phyloP scores from a whole-genome alignment of 2,797 vertebrate species.

The Chanos chanos region DNA sequence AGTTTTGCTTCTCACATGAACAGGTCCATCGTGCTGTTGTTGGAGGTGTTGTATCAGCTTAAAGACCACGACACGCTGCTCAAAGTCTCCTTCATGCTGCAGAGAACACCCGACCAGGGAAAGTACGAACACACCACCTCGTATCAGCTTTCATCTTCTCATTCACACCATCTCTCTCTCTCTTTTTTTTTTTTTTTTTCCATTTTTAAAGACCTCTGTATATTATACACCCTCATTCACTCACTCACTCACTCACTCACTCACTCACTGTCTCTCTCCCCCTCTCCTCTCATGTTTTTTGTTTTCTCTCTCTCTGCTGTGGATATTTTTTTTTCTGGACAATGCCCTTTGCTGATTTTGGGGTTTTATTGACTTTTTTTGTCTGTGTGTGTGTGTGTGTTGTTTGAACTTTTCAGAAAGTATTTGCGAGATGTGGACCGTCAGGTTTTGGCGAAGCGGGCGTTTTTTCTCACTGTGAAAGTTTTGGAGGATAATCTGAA shows the following conservation, averaged over 20 bases:
- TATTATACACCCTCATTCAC: slow-evolving; percentile 18
- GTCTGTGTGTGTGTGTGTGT: not conserved
- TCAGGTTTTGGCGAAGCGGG: slow-evolving; percentile 92
- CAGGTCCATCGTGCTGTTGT: slow-evolving; percentile 92
- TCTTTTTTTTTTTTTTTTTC: slow-evolving; percentile 6
- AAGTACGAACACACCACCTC: no score
- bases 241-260: slow-evolving; percentile 1
- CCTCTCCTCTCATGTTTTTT: slow-evolving; percentile 10
- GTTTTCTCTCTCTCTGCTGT: not conserved
- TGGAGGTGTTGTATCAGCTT: slow-evolving; percentile 90
- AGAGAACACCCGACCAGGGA: slow-evolving; percentile 98
- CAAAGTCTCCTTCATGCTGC: slow-evolving; percentile 96
- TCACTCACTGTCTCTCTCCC: not conserved
- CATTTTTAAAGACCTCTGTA: not conserved
- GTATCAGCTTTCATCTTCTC: not conserved
- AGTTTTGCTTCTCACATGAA: slow-evolving; percentile 99
- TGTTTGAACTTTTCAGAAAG: slow-evolving; percentile 77
- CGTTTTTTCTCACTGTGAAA: slow-evolving; percentile 94
- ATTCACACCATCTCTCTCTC: no score
- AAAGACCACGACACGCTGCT: slow-evolving; percentile 92
- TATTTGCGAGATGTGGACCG: slow-evolving; percentile 98
- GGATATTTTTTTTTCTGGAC: not conserved
- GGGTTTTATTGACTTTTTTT: not conserved
- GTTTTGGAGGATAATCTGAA: slow-evolving; percentile 95
- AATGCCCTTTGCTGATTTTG: not conserved